phyloP scores from a whole-genome alignment of 2,888 invertebrate genomes.

The Morpho achilles region DNA sequence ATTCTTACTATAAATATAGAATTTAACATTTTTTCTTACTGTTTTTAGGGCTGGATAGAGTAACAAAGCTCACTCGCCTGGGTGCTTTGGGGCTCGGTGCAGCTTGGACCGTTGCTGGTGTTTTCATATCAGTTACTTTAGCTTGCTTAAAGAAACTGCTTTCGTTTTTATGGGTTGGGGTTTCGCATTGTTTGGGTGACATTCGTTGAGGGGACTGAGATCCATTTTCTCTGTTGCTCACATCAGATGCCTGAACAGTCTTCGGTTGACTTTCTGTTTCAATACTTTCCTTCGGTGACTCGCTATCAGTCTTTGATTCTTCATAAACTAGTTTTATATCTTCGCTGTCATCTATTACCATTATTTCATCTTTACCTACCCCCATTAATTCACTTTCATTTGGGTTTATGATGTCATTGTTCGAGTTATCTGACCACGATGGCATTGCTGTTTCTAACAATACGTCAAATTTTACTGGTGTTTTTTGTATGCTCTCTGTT shows the following conservation, averaged over 20 bases:
- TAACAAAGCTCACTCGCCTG: conserved; percentile 85
- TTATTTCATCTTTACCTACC: conserved; percentile 29
- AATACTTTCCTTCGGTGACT: conserved; percentile 27
- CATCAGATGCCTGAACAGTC: conserved; percentile 3
- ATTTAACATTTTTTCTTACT: conserved; percentile 63
- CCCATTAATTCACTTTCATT: conserved; percentile 35
- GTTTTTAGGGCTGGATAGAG: conserved; percentile 88
- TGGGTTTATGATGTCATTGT: conserved; percentile 53
- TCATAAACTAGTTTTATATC: conserved; percentile 77
- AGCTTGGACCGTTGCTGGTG: conserved; percentile 38
- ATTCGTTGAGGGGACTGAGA: neutral
- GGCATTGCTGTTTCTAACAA: conserved; percentile 69
- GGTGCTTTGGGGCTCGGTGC: conserved; percentile 77
- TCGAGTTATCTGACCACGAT: conserved; percentile 73
- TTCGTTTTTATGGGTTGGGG: conserved; percentile 11
- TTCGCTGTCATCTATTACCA: conserved; percentile 62
- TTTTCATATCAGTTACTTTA: conserved; percentile 56
- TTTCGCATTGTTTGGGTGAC: conserved; percentile 22
- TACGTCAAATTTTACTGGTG: conserved; percentile 61
- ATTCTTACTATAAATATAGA: no score
- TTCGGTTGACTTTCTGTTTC: conserved; percentile 20
- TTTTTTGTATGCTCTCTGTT: conserved; percentile 41
- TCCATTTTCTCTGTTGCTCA: neutral
- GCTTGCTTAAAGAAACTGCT: conserved; percentile 52
- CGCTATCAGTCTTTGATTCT: conserved; percentile 50